A percentile compares a stretch with the other conserved stretches of the same genome.
These are phyloP conservation scores for Heterocephalus glaber DNA, from an alignment of 2,113 vertebrate species.

Conservation along the genomic window DNA sequence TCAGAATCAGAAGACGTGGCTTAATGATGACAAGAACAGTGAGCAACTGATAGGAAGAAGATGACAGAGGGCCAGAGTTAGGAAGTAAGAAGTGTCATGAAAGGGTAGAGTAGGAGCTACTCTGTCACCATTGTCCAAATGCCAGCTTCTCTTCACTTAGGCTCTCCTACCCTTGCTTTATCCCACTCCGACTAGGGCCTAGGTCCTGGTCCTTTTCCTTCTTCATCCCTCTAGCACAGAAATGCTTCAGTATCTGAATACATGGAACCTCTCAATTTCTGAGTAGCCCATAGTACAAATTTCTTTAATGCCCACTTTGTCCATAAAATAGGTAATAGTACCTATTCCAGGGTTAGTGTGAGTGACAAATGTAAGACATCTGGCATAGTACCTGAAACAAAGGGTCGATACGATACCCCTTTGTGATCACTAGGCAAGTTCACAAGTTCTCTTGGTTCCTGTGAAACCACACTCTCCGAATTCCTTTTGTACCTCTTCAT, in stretches of 20 bases:
- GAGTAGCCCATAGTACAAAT: not conserved
- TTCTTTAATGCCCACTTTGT: not conserved
- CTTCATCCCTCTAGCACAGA: not conserved
- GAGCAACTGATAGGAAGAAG: not conserved
- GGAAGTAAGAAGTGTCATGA: not conserved
- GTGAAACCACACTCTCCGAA: not conserved
- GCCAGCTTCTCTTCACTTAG: not conserved
- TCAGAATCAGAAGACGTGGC: no score
- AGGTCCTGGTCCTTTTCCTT: not conserved
- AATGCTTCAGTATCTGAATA: not conserved
- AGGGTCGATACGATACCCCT: not conserved
- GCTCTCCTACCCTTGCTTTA: not conserved
- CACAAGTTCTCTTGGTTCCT: not conserved
- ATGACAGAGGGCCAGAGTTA: not conserved
- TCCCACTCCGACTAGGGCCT: not conserved
- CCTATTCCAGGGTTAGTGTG: not conserved
- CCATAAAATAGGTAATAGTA: not conserved
- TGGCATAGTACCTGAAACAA: not conserved
- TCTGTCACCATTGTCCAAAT: not conserved
- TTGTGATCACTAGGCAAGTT: not conserved
- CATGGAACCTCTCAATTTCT: not conserved
- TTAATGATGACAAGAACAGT: not conserved
- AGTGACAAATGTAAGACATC: not conserved
- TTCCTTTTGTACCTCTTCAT: not conserved
- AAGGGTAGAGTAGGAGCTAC: not conserved